Evolutionary conservation across 2,888 invertebrate genomes (phyloP), one percentile per base, ranked within the genome.

Genomic region (Crossocerus cetratus): DNA sequence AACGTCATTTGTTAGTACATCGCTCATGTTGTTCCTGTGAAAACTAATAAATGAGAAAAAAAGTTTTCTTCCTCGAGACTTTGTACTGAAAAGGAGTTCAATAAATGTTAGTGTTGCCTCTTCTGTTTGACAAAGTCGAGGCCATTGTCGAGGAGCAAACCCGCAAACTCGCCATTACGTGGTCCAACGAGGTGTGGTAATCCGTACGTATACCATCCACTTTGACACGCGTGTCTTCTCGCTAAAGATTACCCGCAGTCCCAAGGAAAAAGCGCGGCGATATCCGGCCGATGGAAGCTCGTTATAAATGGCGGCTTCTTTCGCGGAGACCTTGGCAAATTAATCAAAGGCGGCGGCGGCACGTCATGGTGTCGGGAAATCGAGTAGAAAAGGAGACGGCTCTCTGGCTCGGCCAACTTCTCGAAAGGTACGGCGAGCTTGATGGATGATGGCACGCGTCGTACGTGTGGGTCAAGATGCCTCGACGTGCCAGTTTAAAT

Each of bases 141-240:
- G 32, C 32, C 3, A 32, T 32, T 32, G 32, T 32, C 32, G 8
- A 8, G 32, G 32, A 8, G 32, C 5, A 32, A 64, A 73, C 62
- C 78, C 45, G 32, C 5, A 32, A 64, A 73, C 62, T 80, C 45
- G 72, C 72, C 77, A 81, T 81, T 77, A 79, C 79, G 77, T 79
- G 65, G 63, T 74, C 64, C 57, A 65, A 58, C 67, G 65, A 74
- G 49, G 59, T 67, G 44, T 60, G 53, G 43, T 76, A 70, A 73
- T 67, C 69, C 56, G 14, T 43, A 59, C 54, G 65, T 68, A 76
- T 76, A 32, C 2, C 11, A 11, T 67, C 65, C 54, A 42, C 49
- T 49, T 55, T 59, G 43, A 49, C 64, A n/a, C 20, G 22, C 23
- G 22, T 22, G 21, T 16, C 44, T 44, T 3, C 20, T 8, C 18